Conservation (phyloP, 2,797 vertebrate genomes). For the Clamator glandarius region DNA sequence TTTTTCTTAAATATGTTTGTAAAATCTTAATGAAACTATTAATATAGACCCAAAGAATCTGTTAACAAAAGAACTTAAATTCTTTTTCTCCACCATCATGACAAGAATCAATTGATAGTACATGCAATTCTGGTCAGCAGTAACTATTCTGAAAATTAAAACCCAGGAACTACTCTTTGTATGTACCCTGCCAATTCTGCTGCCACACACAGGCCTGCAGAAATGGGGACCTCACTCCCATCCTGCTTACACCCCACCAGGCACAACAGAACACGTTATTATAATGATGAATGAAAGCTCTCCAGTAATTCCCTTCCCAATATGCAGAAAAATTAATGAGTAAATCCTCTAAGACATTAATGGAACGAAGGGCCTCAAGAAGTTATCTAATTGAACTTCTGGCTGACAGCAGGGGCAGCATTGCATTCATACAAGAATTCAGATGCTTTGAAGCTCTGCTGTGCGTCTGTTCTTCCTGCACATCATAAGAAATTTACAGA, state of each 20-base stretch:
- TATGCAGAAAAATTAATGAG: not conserved
- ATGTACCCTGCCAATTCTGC: not conserved
- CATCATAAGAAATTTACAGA: not conserved
- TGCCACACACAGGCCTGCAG: not conserved
- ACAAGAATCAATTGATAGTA: not conserved
- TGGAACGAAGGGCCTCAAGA: not conserved
- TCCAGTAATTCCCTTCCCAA: not conserved
- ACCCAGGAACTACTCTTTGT: not conserved
- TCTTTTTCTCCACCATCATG: not conserved
- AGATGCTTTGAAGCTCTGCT: not conserved
- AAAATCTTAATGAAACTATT: not conserved
- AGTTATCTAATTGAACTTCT: not conserved
- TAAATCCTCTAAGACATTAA: not conserved
- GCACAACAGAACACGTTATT: not conserved
- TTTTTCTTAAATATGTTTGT: not conserved
- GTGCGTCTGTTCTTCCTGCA: not conserved
- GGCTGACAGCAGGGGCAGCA: not conserved
- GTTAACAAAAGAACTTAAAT: not conserved
- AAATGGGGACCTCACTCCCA: not conserved
- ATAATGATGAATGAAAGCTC: not conserved
- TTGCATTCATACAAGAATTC: not conserved
- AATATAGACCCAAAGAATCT: not conserved
- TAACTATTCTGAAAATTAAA: not conserved
- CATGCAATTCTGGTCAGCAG: not conserved
- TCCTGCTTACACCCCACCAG: not conserved